Evolutionary conservation across 2,113 vertebrate genomes (phyloP).

Genomic region (Scortum barcoo): DNA sequence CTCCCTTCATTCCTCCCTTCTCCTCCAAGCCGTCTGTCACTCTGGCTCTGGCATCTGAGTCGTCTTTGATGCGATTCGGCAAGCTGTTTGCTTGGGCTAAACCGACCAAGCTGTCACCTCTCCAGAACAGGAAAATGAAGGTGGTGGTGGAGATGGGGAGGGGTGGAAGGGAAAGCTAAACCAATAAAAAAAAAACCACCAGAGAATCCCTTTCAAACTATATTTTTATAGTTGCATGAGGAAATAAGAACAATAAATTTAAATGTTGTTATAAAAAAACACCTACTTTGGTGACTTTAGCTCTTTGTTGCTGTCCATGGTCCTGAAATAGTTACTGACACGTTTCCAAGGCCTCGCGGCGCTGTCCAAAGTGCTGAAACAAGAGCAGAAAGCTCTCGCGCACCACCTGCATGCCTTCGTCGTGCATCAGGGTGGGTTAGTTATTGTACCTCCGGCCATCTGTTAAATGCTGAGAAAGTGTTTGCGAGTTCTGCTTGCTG

Average conservation of each 20-base stretch:
- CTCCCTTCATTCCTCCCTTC: conserved; percentile 51
- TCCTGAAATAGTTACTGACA: conserved; percentile 44
- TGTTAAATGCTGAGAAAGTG: conserved; percentile 38
- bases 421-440: conserved; percentile 39
- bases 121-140: conserved; percentile 48
- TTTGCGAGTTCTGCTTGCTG: conserved; percentile 11
- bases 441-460: conserved; percentile 61
- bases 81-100: conserved; percentile 74
- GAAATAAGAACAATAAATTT: neutral
- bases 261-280: neutral
- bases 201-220: conserved; percentile 19
- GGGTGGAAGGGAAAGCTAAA: neutral
- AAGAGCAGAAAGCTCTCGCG: conserved; percentile 14
- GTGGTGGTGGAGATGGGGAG: neutral
- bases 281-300: neutral
- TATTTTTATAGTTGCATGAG: neutral
- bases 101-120: conserved; percentile 69
- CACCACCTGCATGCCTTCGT: conserved; percentile 33
- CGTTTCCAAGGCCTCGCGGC: conserved; percentile 19
- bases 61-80: conserved; percentile 73
- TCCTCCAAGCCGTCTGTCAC: conserved; percentile 74
- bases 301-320: conserved; percentile 56
- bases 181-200: neutral
- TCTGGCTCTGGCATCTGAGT: conserved; percentile 78
- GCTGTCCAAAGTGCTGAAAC: conserved; percentile 67